Base-by-base conservation (phyloP, 2,888 invertebrate genomes). In the Euzetes globulus region DNA sequence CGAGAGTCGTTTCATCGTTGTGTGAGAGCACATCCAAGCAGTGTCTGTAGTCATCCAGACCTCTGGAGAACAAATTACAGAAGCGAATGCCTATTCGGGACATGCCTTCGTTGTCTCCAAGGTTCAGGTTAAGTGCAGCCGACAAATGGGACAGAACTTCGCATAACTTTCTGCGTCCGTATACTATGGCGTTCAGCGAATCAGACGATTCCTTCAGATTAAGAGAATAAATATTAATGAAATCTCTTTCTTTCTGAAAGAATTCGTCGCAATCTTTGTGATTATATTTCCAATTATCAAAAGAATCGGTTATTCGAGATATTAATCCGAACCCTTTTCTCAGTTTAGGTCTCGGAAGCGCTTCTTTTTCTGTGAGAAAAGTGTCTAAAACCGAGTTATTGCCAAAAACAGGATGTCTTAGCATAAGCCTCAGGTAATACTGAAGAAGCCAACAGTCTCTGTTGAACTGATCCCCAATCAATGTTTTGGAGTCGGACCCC, bases 401-500 rank as follows among this genome's bases (percentile, higher is more conserved):
- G 60, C 83, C 83, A 79, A 82, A 81, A 70, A 80, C 75, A 60
- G 79, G 80, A 79, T 83, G 83, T 41, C 77, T 78, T 37, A 82
- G 75, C 73, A 83, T 73, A 45, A 82, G 77, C 45, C 80, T 77
- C 25, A 83, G 77, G 75, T 83, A 83, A 82, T 82, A 82, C 80
- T 84, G 82, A 70, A 84, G 73, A 70, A 81, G 80, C 75, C 81
- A 78, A 75, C 83, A 83, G 75, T 84, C 83, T 76, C 80, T 81
- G 25, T 81, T 79, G 78, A 82, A 84, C 71, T 84, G 82, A 77
- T 84, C 84, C 29, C 82, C 82, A 63, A 82, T 81, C 33, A 84
- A 77, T 17, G 82, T 80, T 77, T 81, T 82, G 4, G 82, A 82
- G 72, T 80, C 78, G 75, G 78, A 81, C 11, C 83, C 83, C 27